phyloP scores from a whole-genome alignment of 2,797 vertebrate genomes.

The Gymnoscopelus microlampas region DNA sequence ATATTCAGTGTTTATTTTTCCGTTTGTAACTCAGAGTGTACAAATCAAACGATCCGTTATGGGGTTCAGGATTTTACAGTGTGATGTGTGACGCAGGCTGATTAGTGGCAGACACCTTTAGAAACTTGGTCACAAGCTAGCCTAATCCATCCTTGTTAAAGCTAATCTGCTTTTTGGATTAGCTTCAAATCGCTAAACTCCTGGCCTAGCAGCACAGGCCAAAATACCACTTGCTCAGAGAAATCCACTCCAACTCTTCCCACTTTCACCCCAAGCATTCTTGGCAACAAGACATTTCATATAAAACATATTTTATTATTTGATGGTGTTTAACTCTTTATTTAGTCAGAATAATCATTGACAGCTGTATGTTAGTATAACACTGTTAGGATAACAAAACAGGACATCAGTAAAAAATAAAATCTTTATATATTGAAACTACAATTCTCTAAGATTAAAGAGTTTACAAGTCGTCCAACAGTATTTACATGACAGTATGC shows the following conservation, averaged over 20 bases:
- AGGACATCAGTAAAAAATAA: constrained; percentile 64
- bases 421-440: constrained; percentile 42
- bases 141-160: constrained; percentile 55
- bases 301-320: constrained; percentile 60
- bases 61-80: too few species aligned
- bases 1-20: too few species aligned
- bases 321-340: constrained; percentile 40
- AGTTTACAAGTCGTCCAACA: constrained; percentile 2
- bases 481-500: constrained; percentile 43
- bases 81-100: constrained; percentile 33
- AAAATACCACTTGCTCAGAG: constrained; percentile 29
- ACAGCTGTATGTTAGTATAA: constrained; percentile 57
- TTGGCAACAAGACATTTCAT: constrained; percentile 24
- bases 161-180: constrained; percentile 66
- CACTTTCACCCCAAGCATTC: neutral
- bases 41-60: too few species aligned
- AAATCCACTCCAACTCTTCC: neutral
- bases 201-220: constrained; percentile 13
- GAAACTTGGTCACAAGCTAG: constrained; percentile 44
- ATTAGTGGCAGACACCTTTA: constrained; percentile 59
- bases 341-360: constrained; percentile 24
- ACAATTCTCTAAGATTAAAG: constrained; percentile 35
- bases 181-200: constrained; percentile 48
- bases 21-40: too few species aligned
- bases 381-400: constrained; percentile 47